Conservation (phyloP, 2,888 invertebrate genomes). For the Leucania comma region DNA sequence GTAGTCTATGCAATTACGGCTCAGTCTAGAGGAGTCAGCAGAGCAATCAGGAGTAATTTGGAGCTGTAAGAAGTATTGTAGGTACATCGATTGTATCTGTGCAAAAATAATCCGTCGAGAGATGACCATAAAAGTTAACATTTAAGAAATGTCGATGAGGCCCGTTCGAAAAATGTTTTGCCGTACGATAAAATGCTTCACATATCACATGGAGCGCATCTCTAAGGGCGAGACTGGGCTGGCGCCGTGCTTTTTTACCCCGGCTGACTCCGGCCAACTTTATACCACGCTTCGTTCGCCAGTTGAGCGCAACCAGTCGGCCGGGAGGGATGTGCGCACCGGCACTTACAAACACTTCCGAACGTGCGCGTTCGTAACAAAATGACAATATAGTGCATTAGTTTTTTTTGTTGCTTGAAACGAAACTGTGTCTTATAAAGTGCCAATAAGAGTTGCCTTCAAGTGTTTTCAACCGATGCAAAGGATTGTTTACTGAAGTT, state of each 20-base stretch:
- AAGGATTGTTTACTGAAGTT: slow-evolving; percentile 71
- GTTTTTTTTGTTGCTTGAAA: slow-evolving; percentile 58
- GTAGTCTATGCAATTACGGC: no score
- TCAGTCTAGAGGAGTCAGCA: no score
- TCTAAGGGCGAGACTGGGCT: slow-evolving; percentile 89
- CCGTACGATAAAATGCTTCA: slow-evolving; percentile 78
- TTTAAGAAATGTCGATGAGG: slow-evolving; percentile 11
- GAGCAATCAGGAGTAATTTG: not conserved
- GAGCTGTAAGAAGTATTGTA: not conserved
- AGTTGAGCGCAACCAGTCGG: slow-evolving; percentile 81
- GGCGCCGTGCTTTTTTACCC: slow-evolving; percentile 90
- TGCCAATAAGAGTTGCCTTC: slow-evolving; percentile 78
- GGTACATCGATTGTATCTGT: not conserved
- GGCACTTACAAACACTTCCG: slow-evolving; percentile 63
- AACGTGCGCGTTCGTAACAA: slow-evolving; percentile 75
- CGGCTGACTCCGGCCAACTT: slow-evolving; percentile 80
- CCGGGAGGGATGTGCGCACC: slow-evolving; percentile 71
- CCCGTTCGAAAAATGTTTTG: slow-evolving; percentile 39
- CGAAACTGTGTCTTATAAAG: slow-evolving; percentile 79
- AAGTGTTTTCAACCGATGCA: slow-evolving; percentile 62
- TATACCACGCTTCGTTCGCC: slow-evolving; percentile 75
- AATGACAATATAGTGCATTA: slow-evolving; percentile 69
- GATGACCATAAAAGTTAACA: not conserved
- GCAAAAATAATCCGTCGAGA: not conserved
- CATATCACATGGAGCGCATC: slow-evolving; percentile 79